Evolutionary conservation across 2,113 vertebrate species (phyloP), one percentile per base, ranked within the genome.

Genomic region (Phylloscopus trochiloides): DNA sequence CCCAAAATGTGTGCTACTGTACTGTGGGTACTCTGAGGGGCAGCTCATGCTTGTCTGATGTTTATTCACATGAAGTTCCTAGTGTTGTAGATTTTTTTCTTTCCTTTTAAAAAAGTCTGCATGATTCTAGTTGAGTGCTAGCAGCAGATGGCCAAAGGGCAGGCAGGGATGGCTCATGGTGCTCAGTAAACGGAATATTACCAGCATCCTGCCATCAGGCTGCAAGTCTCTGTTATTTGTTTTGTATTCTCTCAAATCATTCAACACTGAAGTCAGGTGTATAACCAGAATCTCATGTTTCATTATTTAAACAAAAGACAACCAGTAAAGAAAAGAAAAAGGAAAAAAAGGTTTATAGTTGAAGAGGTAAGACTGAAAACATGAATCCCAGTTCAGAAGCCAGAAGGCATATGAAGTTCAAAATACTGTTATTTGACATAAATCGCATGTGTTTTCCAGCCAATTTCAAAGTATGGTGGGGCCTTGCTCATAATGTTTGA

Each of bases 111-210:
- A 74, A 88, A 91, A 51, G 26, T 72, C 67, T 58, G 25, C 55
- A 25, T 80, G 63, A 76, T 89, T 92, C 48, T 70, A 92, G 74
- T 45, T 2, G 12, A 92, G 70, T 4, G 2, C 57, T 87, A 75
- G 66, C 36, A 96, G 91, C 95, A 96, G 93, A 95, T 94, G 78
- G 96, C 85, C 90, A 90, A 90, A 91, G 93, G 87, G 78, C 93
- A 89, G 78, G 67, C 81, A 83, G 59, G 51, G 87, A 79, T 94
- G 47, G 90, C 93, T 76, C 74, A 67, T 42, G 76, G 91, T 91
- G 89, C 70, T 85, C 80, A 78, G 76, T 89, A 89, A 89, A 90
- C 90, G 93, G 95, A 95, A 82, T 94, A 76, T 93, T 93, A 94
- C 92, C 81, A 75, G 84, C 71, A 83, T 91, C 84, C 75, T 94